Evolutionary conservation across 2,113 vertebrate genomes (phyloP).

Genomic region (Piprites chloris): DNA sequence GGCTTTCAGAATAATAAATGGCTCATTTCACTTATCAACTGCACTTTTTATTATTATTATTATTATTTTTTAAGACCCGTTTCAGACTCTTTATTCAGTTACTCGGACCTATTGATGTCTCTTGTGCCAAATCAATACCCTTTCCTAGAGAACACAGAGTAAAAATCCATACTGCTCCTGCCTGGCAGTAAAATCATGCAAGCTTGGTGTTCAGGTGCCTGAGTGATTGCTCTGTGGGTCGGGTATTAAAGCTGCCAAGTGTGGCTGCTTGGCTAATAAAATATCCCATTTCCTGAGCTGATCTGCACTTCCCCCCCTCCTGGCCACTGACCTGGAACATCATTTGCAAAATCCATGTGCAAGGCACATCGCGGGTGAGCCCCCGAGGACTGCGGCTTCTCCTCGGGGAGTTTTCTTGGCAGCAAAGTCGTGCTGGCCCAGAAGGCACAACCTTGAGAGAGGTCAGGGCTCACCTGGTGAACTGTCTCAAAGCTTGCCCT

Average conservation of each 20-base stretch:
- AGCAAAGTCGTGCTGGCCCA: neutral
- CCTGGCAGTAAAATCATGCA: conserved; percentile 17
- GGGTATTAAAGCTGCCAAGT: neutral
- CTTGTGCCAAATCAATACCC: conserved; percentile 43
- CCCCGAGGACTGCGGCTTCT: neutral
- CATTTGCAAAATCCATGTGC: neutral
- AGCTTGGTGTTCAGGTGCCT: neutral
- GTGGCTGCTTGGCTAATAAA: neutral
- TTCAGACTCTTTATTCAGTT: conserved; percentile 45
- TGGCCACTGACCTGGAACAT: neutral
- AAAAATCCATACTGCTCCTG: conserved; percentile 49
- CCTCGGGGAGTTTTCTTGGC: rapidly evolving
- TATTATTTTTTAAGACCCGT: conserved; percentile 40
- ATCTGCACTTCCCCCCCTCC: neutral
- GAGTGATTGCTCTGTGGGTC: neutral
- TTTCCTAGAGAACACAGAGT: conserved; percentile 49
- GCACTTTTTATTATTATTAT: conserved; percentile 7
- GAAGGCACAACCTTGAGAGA: neutral
- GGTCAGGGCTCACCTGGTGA: rapidly evolving
- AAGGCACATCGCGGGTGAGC: neutral
- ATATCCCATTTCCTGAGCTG: neutral
- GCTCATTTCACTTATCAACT: conserved; percentile 1
- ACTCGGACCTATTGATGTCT: conserved; percentile 31
- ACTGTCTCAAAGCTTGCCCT: rapidly evolving
- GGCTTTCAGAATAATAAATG: neutral